Percentiles rank a stretch among this genome's conserved stretches.
These are phyloP conservation scores for Hydropsyche tenuis DNA, from an alignment of 1,140 invertebrate genomes.

Conservation along the genomic window DNA sequence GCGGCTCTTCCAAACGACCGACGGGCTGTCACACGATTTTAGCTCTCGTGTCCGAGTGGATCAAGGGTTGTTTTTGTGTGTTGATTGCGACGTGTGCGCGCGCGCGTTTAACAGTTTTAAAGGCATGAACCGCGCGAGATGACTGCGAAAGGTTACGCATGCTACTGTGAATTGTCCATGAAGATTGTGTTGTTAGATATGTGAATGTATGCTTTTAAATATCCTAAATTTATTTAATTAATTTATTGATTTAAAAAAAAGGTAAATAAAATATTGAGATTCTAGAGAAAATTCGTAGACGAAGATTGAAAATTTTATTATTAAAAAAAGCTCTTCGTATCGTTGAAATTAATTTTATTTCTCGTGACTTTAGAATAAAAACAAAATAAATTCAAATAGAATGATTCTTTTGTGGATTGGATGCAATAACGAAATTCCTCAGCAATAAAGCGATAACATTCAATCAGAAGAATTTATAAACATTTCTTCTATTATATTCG, in stretches of 20 bases:
- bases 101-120: constrained; percentile 13
- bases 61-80: not conserved
- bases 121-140: not conserved
- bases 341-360: too few relatives aligned
- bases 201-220: not conserved
- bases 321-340: too few relatives aligned
- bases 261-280: too few relatives aligned
- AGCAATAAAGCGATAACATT: too few relatives aligned
- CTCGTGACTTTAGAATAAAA: too few relatives aligned
- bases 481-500: not conserved
- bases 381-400: not conserved
- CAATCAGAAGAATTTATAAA: not conserved
- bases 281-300: too few relatives aligned
- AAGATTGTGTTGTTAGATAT: not conserved
- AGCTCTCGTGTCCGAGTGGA: not conserved
- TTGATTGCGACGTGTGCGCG: not conserved
- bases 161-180: constrained; percentile 40
- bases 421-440: too few relatives aligned
- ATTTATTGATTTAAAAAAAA: too few relatives aligned
- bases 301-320: too few relatives aligned
- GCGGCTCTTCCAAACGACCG: constrained; percentile 49
- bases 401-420: too few relatives aligned
- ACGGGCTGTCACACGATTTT: constrained; percentile 43
- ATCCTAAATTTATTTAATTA: not conserved
- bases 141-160: constrained; percentile 32